These are phyloP conservation scores for Morelia viridis DNA, from an alignment of 2,797 vertebrate genomes.

Conservation along the genomic window DNA sequence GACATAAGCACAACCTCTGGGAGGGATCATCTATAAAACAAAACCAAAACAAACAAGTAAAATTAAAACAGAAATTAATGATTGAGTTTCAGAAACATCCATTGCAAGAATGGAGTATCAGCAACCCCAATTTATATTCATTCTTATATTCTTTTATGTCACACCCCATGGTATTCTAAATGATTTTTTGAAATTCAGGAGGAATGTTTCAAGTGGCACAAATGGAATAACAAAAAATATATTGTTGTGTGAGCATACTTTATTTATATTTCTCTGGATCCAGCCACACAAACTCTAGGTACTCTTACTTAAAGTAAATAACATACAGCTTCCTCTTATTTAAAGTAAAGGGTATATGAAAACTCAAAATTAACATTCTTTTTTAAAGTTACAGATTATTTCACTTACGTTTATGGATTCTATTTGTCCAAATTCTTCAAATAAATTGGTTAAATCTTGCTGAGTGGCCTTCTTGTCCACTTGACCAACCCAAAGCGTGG, in stretches of 20 bases:
- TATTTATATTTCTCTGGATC: background rate
- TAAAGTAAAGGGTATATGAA: background rate
- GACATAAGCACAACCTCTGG: slow-evolving; percentile 97
- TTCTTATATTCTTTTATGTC: background rate
- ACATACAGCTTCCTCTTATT: background rate
- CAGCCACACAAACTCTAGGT: background rate
- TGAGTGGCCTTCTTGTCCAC: slow-evolving; percentile 99
- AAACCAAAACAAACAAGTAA: slow-evolving; percentile 13
- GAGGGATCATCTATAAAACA: slow-evolving; percentile 91
- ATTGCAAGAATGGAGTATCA: background rate
- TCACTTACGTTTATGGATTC: slow-evolving; percentile 96
- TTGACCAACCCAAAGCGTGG: slow-evolving; percentile 98
- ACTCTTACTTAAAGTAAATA: background rate
- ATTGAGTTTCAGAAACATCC: background rate
- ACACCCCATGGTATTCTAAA: background rate
- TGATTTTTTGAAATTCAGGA: background rate
- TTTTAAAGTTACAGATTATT: background rate
- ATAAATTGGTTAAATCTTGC: slow-evolving; percentile 97
- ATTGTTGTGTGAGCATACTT: background rate
- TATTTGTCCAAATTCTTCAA: slow-evolving; percentile 98
- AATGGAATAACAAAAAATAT: background rate
- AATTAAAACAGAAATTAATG: background rate
- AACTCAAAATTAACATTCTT: background rate
- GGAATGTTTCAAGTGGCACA: background rate
- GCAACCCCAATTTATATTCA: background rate